A percentile compares a stretch with the other conserved stretches of the same genome.
These are phyloP conservation scores for Tragelaphus strepsiceros DNA, from an alignment of 2,113 vertebrate species.

Conservation along the genomic window DNA sequence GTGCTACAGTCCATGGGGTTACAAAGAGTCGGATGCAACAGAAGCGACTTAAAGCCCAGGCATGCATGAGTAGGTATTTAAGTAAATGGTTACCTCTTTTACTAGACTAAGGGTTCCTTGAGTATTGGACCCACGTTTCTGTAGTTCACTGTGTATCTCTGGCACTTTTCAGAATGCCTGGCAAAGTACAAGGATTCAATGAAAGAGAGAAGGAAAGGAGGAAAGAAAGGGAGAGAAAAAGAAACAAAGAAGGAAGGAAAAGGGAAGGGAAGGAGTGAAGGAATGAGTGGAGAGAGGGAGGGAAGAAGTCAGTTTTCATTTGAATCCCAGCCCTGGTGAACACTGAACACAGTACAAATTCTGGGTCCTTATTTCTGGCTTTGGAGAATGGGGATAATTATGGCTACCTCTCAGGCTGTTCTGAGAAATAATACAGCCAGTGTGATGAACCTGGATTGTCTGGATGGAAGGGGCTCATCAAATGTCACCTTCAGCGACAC, in stretches of 20 bases:
- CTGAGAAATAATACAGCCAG: not conserved
- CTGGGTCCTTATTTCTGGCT: not conserved
- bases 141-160: not conserved
- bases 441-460: too few species aligned
- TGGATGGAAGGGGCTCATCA: not conserved
- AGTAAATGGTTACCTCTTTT: not conserved
- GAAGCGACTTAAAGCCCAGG: accelerated
- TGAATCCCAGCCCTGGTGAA: not conserved
- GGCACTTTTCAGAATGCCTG: not conserved
- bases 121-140: not conserved
- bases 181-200: not conserved
- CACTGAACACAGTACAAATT: not conserved
- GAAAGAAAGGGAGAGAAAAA: too few species aligned
- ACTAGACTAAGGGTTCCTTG: not conserved
- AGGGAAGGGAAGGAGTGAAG: not conserved
- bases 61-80: not conserved
- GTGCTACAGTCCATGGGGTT: not conserved
- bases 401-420: not conserved
- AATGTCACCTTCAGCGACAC: not conserved
- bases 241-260: too few species aligned
- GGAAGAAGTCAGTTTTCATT: not conserved
- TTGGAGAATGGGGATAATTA: not conserved
- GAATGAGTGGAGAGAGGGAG: not conserved
- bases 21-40: not conserved
- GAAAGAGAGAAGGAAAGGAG: not conserved